These are phyloP conservation scores for Brachypteracias leptosomus DNA, from an alignment of 2,113 vertebrate species.

Conservation along the genomic window DNA sequence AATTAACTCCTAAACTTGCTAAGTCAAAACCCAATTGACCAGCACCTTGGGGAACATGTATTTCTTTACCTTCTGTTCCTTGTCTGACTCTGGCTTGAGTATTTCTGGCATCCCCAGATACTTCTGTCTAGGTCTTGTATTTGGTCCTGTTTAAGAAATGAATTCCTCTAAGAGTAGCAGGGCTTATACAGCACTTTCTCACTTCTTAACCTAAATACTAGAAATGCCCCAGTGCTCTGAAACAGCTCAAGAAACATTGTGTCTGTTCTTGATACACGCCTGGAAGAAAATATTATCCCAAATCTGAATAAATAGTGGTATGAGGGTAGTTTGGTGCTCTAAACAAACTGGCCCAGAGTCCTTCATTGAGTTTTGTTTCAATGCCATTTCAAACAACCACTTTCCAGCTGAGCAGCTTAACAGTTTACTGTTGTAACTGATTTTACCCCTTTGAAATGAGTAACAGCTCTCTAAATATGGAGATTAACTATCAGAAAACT, in stretches of 20 bases:
- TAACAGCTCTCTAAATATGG: not conserved
- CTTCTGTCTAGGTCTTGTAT: not conserved
- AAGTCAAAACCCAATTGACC: not conserved
- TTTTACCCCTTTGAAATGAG: not conserved
- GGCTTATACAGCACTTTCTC: not conserved
- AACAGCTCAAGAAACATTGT: not conserved
- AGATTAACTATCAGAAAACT: not conserved
- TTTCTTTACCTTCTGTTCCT: not conserved
- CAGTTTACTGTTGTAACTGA: not conserved
- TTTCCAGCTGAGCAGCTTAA: not conserved
- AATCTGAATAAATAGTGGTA: not conserved
- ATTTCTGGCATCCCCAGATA: not conserved
- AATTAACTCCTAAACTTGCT: not conserved
- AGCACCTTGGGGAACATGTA: rapidly evolving
- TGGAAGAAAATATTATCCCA: not conserved
- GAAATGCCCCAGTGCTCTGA: not conserved
- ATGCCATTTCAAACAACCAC: not conserved
- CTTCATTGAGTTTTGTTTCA: not conserved
- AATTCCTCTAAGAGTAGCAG: not conserved
- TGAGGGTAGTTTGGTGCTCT: not conserved
- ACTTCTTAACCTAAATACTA: not conserved
- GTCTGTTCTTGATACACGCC: not conserved
- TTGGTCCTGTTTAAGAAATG: not conserved
- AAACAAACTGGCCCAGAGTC: not conserved
- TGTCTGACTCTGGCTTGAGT: not conserved